A percentile compares a stretch with the other conserved stretches of the same genome.
Evolutionary conservation across 1,140 invertebrate genomes (phyloP).

Genomic region (Drosophila bocqueti): DNA sequence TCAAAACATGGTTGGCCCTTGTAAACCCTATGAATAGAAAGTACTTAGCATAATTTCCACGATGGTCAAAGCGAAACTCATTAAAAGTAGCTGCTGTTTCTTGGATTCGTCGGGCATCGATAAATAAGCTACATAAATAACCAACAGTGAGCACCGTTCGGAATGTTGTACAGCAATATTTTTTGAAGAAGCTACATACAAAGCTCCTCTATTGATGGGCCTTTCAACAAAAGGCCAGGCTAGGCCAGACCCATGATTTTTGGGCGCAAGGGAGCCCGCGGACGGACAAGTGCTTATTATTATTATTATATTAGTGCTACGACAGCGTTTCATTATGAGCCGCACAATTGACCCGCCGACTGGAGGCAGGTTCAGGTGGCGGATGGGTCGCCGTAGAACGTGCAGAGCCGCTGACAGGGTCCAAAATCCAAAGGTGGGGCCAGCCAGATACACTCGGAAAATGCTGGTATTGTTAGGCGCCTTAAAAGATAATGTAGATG

Average conservation of each 20-base stretch:
- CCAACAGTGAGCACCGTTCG: slow-evolving; percentile 12
- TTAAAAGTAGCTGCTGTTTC: slow-evolving; percentile 47
- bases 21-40: slow-evolving; percentile 52
- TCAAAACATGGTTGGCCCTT: slow-evolving; percentile 64
- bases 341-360: slow-evolving; percentile 64
- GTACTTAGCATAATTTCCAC: slow-evolving; percentile 58
- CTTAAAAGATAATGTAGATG: not conserved
- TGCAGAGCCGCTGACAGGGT: slow-evolving; percentile 36
- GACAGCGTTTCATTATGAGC: slow-evolving; percentile 70
- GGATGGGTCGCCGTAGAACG: slow-evolving; percentile 42
- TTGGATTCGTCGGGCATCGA: slow-evolving; percentile 22
- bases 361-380: slow-evolving; percentile 30
- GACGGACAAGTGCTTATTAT: slow-evolving; percentile 72
- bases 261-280: slow-evolving; percentile 3
- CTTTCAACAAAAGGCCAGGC: slow-evolving; percentile 55
- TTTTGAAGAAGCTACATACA: slow-evolving; percentile 48
- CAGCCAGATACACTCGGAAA: not conserved
- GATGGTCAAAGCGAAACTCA: slow-evolving; percentile 44
- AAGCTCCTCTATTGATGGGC: slow-evolving; percentile 52
- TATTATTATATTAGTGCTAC: slow-evolving; percentile 78
- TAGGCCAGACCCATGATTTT: slow-evolving; percentile 4
- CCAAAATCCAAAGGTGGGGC: slow-evolving; percentile 38
- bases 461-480: too few species aligned
- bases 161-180: slow-evolving; percentile 37
- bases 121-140: slow-evolving; percentile 69